Base-by-base conservation (phyloP, 2,888 invertebrate genomes). In the Marronus borbonicus region DNA sequence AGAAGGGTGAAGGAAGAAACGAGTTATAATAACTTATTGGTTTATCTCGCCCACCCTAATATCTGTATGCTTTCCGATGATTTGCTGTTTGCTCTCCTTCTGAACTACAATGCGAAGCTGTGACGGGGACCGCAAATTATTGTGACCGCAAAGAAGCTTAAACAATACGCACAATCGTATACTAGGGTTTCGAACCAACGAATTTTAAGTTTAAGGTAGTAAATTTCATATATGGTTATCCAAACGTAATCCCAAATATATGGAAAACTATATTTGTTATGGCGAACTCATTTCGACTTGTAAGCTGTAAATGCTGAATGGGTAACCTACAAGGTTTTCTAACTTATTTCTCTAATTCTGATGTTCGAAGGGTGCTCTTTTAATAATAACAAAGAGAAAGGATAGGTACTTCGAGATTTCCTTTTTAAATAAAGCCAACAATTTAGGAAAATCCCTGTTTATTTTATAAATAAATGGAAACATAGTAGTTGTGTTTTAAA, bases 1-100 rank as follows among this genome's bases (percentile, higher is more conserved):
- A 49, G 60, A 44, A 60, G 72, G 72, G 72, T 74, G 60, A 74
- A 74, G 66, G 60, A 74, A 74, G 66, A 78, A 81, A 80, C 81
- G 83, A 82, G 81, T 84, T 84, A 68, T 86, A 85, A 86, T 86
- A 86, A 86, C 85, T 86, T 86, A 86, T 87, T 86, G 87, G 86
- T 86, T 87, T 86, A 86, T 84, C 84, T 58, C 60, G 72, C 72
- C 72, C 72, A 60, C 84, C 83, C 82, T 83, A 85, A 85, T 86
- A 86, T 86, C 85, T 86, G 86, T 86, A 84, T 86, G 85, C 85
- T 86, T 85, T 85, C 81, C 83, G 85, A 85, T 86, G 87, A 86
- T 86, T 86, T 86, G 86, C 84, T 85, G 83, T 86, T 85, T 85
- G 58, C 72, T 68, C 20, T 50, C 39, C 60, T 44, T 55, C 60